phyloP scores from a whole-genome alignment of 1,140 invertebrate genomes.

The Myzus persicae region DNA sequence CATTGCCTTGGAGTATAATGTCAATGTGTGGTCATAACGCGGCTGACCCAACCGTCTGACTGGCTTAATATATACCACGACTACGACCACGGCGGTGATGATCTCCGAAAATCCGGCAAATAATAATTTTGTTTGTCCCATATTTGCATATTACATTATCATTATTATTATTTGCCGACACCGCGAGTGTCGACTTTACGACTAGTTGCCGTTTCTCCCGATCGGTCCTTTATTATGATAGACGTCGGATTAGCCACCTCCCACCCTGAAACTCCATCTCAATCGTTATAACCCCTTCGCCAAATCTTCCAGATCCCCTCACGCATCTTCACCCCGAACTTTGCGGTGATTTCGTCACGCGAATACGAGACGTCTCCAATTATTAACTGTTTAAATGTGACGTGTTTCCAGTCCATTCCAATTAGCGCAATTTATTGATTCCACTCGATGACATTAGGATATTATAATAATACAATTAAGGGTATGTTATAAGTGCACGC shows the following conservation, averaged over 20 bases:
- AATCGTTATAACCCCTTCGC: neutral
- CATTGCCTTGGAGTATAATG: neutral
- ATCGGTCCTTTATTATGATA: neutral
- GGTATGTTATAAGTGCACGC: neutral
- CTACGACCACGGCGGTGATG: neutral
- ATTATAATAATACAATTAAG: neutral
- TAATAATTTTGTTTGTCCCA: conserved; percentile 31
- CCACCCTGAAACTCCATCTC: neutral
- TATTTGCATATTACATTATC: conserved; percentile 30
- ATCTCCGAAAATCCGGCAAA: neutral
- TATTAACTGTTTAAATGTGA: neutral
- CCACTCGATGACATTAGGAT: neutral
- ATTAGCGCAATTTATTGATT: neutral
- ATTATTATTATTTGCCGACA: neutral
- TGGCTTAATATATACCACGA: neutral
- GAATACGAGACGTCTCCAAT: neutral
- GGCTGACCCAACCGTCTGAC: neutral
- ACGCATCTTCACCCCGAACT: neutral
- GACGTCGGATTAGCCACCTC: neutral
- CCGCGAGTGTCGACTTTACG: neutral
- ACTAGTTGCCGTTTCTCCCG: neutral
- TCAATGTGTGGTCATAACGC: neutral
- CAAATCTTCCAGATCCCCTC: no score
- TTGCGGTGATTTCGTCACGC: neutral
- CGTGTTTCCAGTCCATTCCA: neutral